Evolutionary conservation across 2,113 vertebrate genomes (phyloP).

Genomic region (Bungarus multicinctus): DNA sequence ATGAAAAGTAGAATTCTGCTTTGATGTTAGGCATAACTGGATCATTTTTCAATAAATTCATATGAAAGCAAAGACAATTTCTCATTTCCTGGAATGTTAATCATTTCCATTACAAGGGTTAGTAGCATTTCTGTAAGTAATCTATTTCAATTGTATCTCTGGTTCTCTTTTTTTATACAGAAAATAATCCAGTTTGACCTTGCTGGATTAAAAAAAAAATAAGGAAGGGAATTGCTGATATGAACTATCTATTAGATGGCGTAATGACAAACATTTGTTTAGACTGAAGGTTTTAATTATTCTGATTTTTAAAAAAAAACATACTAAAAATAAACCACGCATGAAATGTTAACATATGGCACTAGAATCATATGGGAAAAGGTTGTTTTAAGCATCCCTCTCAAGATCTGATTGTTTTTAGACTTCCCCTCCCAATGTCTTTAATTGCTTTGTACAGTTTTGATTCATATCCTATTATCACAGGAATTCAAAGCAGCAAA

Average conservation of each 20-base stretch:
- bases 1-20: neutral
- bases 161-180: neutral
- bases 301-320: neutral
- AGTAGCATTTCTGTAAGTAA: neutral
- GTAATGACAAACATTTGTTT: neutral
- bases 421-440: too few relatives aligned
- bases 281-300: neutral
- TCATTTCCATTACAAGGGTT: neutral
- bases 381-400: neutral
- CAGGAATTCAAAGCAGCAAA: neutral
- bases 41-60: neutral
- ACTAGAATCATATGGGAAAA: neutral
- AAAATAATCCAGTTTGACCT: neutral
- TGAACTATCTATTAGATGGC: too few relatives aligned
- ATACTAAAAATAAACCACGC: neutral
- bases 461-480: neutral
- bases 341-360: neutral
- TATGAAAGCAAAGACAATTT: neutral
- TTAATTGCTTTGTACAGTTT: neutral
- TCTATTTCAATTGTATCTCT: neutral
- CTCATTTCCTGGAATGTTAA: constrained; percentile 1
- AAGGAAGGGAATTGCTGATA: neutral
- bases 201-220: neutral
- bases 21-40: constrained; percentile 1
- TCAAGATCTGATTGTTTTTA: neutral